A percentile compares a stretch with the other conserved stretches of the same genome.
These are phyloP conservation scores for Notodromas monacha DNA, from an alignment of 2,888 invertebrate genomes.

Conservation along the genomic window DNA sequence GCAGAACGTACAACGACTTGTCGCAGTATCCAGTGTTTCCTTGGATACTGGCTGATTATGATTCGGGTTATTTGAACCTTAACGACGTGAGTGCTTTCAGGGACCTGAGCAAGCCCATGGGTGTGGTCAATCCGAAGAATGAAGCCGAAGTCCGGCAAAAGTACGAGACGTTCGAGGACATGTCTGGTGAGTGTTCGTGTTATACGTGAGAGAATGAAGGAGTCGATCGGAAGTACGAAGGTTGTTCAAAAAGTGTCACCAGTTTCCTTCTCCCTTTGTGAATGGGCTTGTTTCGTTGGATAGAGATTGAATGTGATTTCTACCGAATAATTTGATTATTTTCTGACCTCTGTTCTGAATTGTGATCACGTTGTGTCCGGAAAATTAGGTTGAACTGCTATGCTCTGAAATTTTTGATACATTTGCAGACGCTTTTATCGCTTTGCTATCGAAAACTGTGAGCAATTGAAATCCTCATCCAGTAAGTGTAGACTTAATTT, in stretches of 20 bases:
- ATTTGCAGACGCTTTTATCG: too few species aligned
- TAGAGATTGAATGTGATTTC: too few species aligned
- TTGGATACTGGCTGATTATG: conserved; percentile 19
- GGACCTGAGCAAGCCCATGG: conserved; percentile 18
- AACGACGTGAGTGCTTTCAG: conserved; percentile 15
- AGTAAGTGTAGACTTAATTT: too few species aligned
- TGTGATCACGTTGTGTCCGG: too few species aligned
- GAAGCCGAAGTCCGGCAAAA: conserved; percentile 26
- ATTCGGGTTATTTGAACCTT: conserved; percentile 15
- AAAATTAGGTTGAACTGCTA: too few species aligned
- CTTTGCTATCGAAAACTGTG: too few species aligned
- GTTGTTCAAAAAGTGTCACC: background rate
- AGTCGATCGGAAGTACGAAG: too few species aligned
- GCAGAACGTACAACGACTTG: conserved; percentile 19
- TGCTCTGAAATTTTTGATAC: too few species aligned
- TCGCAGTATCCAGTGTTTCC: conserved; percentile 22
- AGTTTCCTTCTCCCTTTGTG: conserved; percentile 4
- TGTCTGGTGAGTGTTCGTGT: conserved; percentile 17
- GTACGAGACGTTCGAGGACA: conserved; percentile 24
- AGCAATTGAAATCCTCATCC: too few species aligned
- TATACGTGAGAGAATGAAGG: background rate
- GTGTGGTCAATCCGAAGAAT: conserved; percentile 20
- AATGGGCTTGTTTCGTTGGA: too few species aligned
- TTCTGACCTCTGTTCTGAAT: too few species aligned
- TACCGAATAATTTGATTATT: too few species aligned